Evolutionary conservation across 2,888 invertebrate species (phyloP), one percentile per base, ranked within the genome.

Genomic region (Thalpophila matura): DNA sequence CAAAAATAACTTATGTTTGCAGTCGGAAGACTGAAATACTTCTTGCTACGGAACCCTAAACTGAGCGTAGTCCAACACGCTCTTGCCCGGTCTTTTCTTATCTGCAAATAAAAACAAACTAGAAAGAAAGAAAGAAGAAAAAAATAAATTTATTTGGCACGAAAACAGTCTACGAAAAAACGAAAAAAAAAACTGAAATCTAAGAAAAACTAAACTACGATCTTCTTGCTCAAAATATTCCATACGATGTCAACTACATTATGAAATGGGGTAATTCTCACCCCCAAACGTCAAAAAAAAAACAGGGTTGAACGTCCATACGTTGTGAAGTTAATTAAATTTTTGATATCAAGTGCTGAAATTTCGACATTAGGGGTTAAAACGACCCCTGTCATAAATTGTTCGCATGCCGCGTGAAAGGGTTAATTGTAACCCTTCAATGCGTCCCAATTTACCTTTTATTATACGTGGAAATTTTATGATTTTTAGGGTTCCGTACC

Each of bases 331-430:
- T 75, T 77, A 57, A 77, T 77, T 73, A 77, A 58, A 77, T 61
- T 77, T 77, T 73, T 54, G 16, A 58, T 65, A 72, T 73, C 58
- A 38, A 69, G 73, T 49, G 73, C 40, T 35, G 58, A 46, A 56
- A 54, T 38, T 31, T 40, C 43, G 6, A 26, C 45, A 37, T 57
- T 58, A 53, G 12, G 59, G 74, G 60, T 53, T 20, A 10, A 6
- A 53, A 40, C 18, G 43, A 31, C 18, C 47, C 40, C 2, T n/a
- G 31, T 50, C 58, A 62, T 74, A 74, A 74, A 74, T 74, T 74
- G 64, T 59, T 74, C 55, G 51, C 64, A 57, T 55, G 74, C 74
- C 74, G 33, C 54, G 42, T 14, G 0, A 10, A 42, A 33, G 63
- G 70, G 54, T 49, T 55, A 14, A 45, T 47, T 31, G 2, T 14